Evolutionary conservation across 2,888 invertebrate genomes (phyloP), one percentile per base, ranked within the genome.

Genomic region (Lagria hirta): DNA sequence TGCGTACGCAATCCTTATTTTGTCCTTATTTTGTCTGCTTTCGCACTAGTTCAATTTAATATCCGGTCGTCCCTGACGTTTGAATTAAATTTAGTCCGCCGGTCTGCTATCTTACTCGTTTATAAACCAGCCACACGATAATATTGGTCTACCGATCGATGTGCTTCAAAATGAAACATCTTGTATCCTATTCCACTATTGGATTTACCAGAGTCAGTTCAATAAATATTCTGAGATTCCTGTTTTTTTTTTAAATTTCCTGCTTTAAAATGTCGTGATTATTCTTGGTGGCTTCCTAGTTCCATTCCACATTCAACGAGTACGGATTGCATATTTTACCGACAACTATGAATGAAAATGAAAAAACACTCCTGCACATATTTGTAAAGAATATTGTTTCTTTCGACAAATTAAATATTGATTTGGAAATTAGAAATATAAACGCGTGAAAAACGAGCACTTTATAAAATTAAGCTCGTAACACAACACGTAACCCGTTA

Each of bases 41-140:
- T 30, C 22, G 35, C 34, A 23, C 27, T 23, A 38, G 43, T 47
- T 47, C 27, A 47, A 47, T 47, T 47, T 43, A 47, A 55, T 51
- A 56, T 52, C 51, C 51, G 52, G 52, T 47, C 53, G 46, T 30
- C 47, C 46, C 52, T 55, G 56, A 58, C 56, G 50, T 56, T 56
- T 52, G 56, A 56, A 58, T 58, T 58, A 55, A 58, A 58, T 58
- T 56, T 52, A 47, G 48, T 49, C 46, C 47, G 35, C 40, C 45
- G 48, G 48, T 40, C 46, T 49, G 48, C 41, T 46, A 51, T 51
- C 46, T 46, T 49, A 33, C 42, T 45, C 48, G 46, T 43, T 48
- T 49, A 46, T 37, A 43, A 51, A 46, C 51, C 47, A 17, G 42
- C 43, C 34, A 18, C 35, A 34, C 16, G 41, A 45, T 49, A 49